Evolutionary conservation across 2,888 invertebrate genomes (phyloP).

Genomic region (Cyrtodaria siliqua): DNA sequence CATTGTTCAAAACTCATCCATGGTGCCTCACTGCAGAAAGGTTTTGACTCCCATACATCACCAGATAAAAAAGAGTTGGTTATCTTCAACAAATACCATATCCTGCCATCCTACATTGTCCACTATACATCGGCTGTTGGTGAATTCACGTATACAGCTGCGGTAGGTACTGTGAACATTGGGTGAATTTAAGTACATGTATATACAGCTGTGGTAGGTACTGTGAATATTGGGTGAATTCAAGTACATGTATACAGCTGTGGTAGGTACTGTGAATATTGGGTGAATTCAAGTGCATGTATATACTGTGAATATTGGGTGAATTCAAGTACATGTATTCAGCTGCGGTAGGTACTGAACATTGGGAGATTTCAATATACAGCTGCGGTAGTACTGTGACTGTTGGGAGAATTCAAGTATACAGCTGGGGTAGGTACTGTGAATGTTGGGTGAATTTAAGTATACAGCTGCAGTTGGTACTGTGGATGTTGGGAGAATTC

Average conservation of each 20-base stretch:
- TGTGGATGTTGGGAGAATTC: too few relatives aligned
- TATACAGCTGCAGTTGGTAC: too few relatives aligned
- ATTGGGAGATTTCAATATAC: too few relatives aligned
- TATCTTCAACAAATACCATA: slow-evolving; percentile 77
- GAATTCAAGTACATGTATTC: slow-evolving; percentile 62
- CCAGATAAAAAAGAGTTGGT: slow-evolving; percentile 79
- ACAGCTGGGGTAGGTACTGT: too few relatives aligned
- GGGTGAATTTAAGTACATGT: too few relatives aligned
- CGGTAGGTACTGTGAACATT: slow-evolving; percentile 2
- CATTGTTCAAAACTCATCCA: slow-evolving; percentile 75
- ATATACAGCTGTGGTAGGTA: slow-evolving; percentile 24
- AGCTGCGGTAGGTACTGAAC: slow-evolving; percentile 16
- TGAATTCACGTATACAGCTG: slow-evolving; percentile 62
- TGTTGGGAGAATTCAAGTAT: too few relatives aligned
- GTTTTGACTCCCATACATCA: slow-evolving; percentile 79
- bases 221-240: slow-evolving; percentile 21
- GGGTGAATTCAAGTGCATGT: too few relatives aligned
- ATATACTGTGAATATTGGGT: too few relatives aligned
- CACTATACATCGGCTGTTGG: slow-evolving; percentile 65
- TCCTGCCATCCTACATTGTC: slow-evolving; percentile 78
- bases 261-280: slow-evolving; percentile 1
- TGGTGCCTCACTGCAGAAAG: slow-evolving; percentile 69
- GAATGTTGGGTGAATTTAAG: too few relatives aligned
- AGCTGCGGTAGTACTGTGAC: too few relatives aligned
- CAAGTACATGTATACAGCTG: slow-evolving; percentile 62